Conservation (phyloP, 64 coral and sea anemone species). For the Montipora cactus region DNA sequence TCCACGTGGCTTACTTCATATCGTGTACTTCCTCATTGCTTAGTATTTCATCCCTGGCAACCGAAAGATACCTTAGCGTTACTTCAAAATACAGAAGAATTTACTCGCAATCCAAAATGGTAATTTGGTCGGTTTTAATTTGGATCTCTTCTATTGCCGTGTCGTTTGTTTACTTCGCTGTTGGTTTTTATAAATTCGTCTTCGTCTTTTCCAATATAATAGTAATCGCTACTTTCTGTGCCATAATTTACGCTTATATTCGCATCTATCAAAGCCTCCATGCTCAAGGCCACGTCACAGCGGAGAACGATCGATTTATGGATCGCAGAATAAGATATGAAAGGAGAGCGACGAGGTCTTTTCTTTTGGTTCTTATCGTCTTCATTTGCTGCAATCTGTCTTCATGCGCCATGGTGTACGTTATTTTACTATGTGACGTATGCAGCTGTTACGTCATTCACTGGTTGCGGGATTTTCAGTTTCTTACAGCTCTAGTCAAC, state of each 20-base stretch:
- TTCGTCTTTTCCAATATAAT: slow-evolving; percentile 75
- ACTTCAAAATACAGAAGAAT: slow-evolving; percentile 59
- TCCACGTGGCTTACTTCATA: slow-evolving; percentile 87
- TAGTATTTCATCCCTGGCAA: slow-evolving; percentile 79
- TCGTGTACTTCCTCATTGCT: slow-evolving; percentile 74
- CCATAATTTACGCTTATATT: slow-evolving; percentile 56
- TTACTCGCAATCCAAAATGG: neutral
- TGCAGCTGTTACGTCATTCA: slow-evolving; percentile 77
- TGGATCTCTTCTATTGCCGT: slow-evolving; percentile 59
- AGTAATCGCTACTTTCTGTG: slow-evolving; percentile 25
- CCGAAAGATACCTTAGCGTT: slow-evolving; percentile 68
- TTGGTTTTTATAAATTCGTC: slow-evolving; percentile 59
- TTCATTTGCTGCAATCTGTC: slow-evolving; percentile 65
- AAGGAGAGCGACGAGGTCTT: slow-evolving; percentile 67
- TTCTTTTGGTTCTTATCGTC: slow-evolving; percentile 62
- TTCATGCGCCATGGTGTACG: slow-evolving; percentile 65
- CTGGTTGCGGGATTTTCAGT: slow-evolving; percentile 79
- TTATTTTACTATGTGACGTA: slow-evolving; percentile 60
- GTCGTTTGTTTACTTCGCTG: slow-evolving; percentile 64
- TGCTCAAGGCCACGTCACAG: neutral
- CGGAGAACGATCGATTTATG: neutral
- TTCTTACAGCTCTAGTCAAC: slow-evolving; percentile 56
- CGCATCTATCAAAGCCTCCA: slow-evolving; percentile 75
- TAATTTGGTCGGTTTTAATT: slow-evolving; percentile 45
- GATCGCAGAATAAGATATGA: slow-evolving; percentile 45